phyloP scores from a whole-genome alignment of 2,797 vertebrate genomes.

The Capromys pilorides region DNA sequence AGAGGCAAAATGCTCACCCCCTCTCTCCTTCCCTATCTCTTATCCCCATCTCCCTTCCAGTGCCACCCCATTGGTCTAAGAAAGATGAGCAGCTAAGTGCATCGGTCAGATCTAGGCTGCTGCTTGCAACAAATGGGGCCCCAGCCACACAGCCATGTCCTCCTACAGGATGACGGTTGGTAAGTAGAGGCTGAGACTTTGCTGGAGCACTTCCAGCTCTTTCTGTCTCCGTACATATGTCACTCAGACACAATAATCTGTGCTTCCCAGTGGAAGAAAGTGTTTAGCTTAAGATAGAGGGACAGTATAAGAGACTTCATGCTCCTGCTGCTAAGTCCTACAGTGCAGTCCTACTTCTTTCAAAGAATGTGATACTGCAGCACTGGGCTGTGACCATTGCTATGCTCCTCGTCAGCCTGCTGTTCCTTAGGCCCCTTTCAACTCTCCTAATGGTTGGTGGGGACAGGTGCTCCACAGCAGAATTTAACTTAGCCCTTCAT shows the following conservation, averaged over 20 bases:
- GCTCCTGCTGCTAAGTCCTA: not conserved
- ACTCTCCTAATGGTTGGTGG: not conserved
- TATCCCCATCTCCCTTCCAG: not conserved
- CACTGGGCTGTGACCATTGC: not conserved
- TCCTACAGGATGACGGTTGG: not conserved
- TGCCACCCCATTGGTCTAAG: not conserved
- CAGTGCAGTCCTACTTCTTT: not conserved
- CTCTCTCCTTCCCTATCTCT: too few species aligned
- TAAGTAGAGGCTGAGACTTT: not conserved
- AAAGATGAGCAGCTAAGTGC: not conserved
- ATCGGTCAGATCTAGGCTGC: not conserved
- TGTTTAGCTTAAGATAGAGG: not conserved
- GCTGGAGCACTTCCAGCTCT: not conserved
- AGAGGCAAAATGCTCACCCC: not conserved
- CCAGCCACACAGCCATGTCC: not conserved
- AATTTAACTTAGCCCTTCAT: not conserved
- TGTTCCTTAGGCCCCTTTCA: conserved; percentile 26
- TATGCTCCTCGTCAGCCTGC: not conserved
- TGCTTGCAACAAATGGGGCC: not conserved
- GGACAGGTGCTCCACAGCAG: conserved; percentile 31
- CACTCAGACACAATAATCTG: not conserved
- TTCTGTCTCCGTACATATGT: not conserved
- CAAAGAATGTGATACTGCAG: not conserved
- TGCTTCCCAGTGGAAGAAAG: not conserved
- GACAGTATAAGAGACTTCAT: not conserved